Conservation (phyloP, 2,888 invertebrate genomes). For the Drosophila kanekoi region DNA sequence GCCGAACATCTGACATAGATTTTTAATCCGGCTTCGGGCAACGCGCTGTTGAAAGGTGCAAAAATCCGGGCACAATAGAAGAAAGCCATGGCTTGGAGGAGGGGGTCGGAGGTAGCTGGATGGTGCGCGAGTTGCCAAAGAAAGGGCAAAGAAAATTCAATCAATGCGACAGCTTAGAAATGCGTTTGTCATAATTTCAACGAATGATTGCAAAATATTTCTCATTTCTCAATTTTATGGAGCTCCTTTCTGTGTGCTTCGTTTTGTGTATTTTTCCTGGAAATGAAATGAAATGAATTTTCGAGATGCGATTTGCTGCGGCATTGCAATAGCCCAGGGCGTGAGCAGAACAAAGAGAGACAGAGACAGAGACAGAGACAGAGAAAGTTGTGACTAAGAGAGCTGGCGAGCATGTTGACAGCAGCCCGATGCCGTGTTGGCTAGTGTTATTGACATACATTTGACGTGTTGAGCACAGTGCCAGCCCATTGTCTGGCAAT, state of each 20-base stretch:
- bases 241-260: conserved; percentile 12
- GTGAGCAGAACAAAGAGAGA: conserved; percentile 17
- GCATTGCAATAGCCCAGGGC: conserved; percentile 47
- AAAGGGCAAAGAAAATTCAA: conserved; percentile 61
- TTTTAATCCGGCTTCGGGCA: conserved; percentile 49
- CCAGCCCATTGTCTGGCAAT: conserved; percentile 49
- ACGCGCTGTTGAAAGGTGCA: conserved; percentile 60
- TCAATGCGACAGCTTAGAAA: conserved; percentile 75
- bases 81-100: neutral
- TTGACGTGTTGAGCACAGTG: conserved; percentile 64
- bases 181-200: conserved; percentile 78
- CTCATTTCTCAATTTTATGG: conserved; percentile 61
- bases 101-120: neutral
- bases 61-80: conserved; percentile 56
- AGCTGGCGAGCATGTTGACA: conserved; percentile 45
- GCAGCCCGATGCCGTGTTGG: conserved; percentile 53
- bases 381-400: neutral
- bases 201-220: conserved; percentile 75
- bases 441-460: conserved; percentile 72
- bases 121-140: conserved; percentile 1
- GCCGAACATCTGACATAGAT: conserved; percentile 48
- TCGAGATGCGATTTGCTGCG: conserved; percentile 60
- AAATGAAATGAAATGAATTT: conserved; percentile 69
- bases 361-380: no score
- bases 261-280: conserved; percentile 34